Conservation (phyloP, 2,888 invertebrate genomes). For the Callyntrura sp. region DNA sequence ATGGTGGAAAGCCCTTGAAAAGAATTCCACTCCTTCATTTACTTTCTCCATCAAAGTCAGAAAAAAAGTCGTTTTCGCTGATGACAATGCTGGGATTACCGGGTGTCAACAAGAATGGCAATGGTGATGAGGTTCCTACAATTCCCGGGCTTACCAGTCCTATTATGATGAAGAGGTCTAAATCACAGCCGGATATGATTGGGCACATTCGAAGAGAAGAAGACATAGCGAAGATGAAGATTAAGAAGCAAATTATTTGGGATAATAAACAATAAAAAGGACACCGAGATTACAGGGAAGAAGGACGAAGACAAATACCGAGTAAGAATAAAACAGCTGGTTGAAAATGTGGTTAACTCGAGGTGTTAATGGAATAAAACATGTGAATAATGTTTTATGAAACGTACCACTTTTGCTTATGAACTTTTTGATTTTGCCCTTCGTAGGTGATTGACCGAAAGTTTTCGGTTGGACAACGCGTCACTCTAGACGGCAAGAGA, state of each 20-base stretch:
- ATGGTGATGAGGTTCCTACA: background rate
- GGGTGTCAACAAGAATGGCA: too few relatives aligned
- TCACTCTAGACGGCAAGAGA: background rate
- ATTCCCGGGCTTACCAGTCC: constrained; percentile 34
- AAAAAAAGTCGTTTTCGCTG: background rate
- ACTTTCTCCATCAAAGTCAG: background rate
- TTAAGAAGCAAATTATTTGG: constrained; percentile 56
- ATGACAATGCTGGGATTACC: background rate
- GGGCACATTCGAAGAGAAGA: background rate
- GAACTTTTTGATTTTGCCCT: background rate
- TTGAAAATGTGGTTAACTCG: background rate
- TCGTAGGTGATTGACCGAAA: constrained; percentile 57
- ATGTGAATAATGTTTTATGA: too few relatives aligned
- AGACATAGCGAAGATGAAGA: background rate
- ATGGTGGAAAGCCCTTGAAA: background rate
- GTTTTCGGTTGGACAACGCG: constrained; percentile 44
- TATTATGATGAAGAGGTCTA: constrained; percentile 5
- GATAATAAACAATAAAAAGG: constrained; percentile 25
- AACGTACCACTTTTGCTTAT: too few relatives aligned
- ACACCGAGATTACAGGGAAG: constrained; percentile 9
- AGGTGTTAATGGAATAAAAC: too few relatives aligned
- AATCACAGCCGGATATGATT: constrained; percentile 15
- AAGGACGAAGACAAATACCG: constrained; percentile 10
- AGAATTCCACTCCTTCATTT: constrained; percentile 20
- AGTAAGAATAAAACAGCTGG: background rate